Evolutionary conservation across 1,140 invertebrate species (phyloP).

Genomic region (Drosophila parvula): DNA sequence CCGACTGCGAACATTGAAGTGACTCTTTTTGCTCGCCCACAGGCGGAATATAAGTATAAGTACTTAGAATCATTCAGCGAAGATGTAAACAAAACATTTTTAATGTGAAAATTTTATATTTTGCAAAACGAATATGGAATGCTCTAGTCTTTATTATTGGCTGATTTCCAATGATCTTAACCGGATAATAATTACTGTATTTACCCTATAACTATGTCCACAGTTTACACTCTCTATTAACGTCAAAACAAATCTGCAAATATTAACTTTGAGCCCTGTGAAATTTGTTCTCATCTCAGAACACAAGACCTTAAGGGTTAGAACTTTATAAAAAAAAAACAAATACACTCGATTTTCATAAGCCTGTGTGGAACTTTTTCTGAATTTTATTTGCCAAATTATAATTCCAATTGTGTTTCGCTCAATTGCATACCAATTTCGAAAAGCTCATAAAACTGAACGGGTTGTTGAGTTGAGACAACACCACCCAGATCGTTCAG

Average conservation of each 20-base stretch:
- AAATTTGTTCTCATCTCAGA: slow-evolving; percentile 1
- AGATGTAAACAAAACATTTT: slow-evolving; percentile 40
- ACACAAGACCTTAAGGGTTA: background rate
- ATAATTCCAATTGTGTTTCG: slow-evolving; percentile 58
- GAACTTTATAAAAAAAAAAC: background rate
- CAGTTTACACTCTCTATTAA: background rate
- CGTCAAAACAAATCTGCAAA: background rate
- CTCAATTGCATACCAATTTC: slow-evolving; percentile 62
- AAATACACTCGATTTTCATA: slow-evolving; percentile 19
- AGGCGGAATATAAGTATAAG: slow-evolving; percentile 10
- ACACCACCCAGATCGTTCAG: slow-evolving; percentile 27
- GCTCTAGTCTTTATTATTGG: slow-evolving; percentile 2
- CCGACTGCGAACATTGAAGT: slow-evolving; percentile 50
- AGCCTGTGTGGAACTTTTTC: slow-evolving; percentile 8
- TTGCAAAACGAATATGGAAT: slow-evolving; percentile 16
- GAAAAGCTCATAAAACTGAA: slow-evolving; percentile 23
- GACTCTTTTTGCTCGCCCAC: slow-evolving; percentile 56
- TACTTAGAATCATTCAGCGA: slow-evolving; percentile 26
- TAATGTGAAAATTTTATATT: background rate
- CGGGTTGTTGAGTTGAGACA: slow-evolving; percentile 5
- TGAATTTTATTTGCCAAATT: slow-evolving; percentile 59
- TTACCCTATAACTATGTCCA: background rate
- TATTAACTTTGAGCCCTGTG: background rate
- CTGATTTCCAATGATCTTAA: background rate
- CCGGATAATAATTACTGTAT: background rate